Evolutionary conservation across 2,797 vertebrate species (phyloP), one percentile per base, ranked within the genome.

Genomic region (Catostomus latipinnis): DNA sequence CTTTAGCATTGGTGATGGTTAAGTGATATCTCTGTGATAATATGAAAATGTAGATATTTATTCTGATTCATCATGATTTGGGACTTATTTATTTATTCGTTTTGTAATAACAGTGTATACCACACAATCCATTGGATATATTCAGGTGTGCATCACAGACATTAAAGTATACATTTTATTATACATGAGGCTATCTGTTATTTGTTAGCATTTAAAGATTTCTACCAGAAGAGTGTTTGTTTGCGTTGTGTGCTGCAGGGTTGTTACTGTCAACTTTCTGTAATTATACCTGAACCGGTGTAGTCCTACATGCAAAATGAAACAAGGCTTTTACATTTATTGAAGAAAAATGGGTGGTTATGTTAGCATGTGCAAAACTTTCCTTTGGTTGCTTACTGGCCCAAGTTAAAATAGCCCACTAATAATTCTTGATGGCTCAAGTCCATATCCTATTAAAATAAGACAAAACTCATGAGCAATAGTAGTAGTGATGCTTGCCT

Each of bases 121-220:
- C 86, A 79, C n/a, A n/a, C 48, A 87, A 76, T 76, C 73, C 92
- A 90, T 90, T 84, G 89, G 86, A 66, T 85, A 80, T 80, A 87
- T 86, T 86, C 84, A 89, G 83, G 79, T 85, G 81, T 87, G 68
- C 49, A 85, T 74, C 81, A 49, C 53, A 76, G 77, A 79, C 87
- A 89, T 89, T 84, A 90, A 88, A 91, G 71, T 10, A 83, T 87
- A 84, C 88, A 80, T 92, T 91, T 92, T 93, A 90, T 74, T 83
- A 87, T 85, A 83, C 84, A 83, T 62, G 60, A 70, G 54, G 50
- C 77, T 77, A 78, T 61, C 9, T 78, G 66, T 69, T 46, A 46
- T 34, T 52, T 71, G 14, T 78, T 10, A 16, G 11, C 34, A 34
- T 62, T 53, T 34, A n/a, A 14, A 0, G 8, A 10, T 46, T 60